phyloP scores from a whole-genome alignment of 2,797 vertebrate genomes.

The Lemur catta region DNA sequence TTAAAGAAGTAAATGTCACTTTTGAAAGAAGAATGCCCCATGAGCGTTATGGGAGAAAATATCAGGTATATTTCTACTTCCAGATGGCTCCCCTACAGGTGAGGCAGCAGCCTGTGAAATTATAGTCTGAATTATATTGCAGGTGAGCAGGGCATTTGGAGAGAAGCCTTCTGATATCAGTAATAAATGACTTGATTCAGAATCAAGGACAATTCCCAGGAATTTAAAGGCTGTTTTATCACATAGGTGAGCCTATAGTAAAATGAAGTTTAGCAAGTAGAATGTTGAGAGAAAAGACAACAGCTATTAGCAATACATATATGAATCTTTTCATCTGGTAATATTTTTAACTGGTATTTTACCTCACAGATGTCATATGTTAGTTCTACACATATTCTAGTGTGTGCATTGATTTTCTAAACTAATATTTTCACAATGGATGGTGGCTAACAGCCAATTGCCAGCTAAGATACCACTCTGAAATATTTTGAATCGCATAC shows the following conservation, averaged over 20 bases:
- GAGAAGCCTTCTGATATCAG: slow-evolving; percentile 74
- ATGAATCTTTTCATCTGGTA: slow-evolving; percentile 50
- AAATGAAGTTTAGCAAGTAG: slow-evolving; percentile 26
- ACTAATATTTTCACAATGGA: background rate
- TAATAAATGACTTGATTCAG: slow-evolving; percentile 83
- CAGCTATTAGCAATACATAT: background rate
- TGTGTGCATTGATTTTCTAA: background rate
- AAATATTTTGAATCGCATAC: background rate
- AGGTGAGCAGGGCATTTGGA: slow-evolving; percentile 79
- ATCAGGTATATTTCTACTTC: slow-evolving; percentile 85
- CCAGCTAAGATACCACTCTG: background rate
- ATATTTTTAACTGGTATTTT: slow-evolving; percentile 42
- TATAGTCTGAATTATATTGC: slow-evolving; percentile 91
- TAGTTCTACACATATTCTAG: background rate
- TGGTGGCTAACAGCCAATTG: background rate
- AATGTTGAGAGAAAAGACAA: slow-evolving; percentile 69
- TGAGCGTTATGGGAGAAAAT: slow-evolving; percentile 78
- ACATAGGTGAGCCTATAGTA: background rate
- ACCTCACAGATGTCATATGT: background rate
- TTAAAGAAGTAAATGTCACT: slow-evolving; percentile 54
- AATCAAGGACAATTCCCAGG: slow-evolving; percentile 72
- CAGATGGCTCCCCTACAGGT: slow-evolving; percentile 90
- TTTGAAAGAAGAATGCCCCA: slow-evolving; percentile 66
- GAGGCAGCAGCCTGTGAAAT: slow-evolving; percentile 96
- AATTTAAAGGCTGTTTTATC: slow-evolving; percentile 48